Evolutionary conservation across 64 coral and sea anemone genomes (phyloP), one percentile per base, ranked within the genome.

Genomic region (Montipora foliosa): DNA sequence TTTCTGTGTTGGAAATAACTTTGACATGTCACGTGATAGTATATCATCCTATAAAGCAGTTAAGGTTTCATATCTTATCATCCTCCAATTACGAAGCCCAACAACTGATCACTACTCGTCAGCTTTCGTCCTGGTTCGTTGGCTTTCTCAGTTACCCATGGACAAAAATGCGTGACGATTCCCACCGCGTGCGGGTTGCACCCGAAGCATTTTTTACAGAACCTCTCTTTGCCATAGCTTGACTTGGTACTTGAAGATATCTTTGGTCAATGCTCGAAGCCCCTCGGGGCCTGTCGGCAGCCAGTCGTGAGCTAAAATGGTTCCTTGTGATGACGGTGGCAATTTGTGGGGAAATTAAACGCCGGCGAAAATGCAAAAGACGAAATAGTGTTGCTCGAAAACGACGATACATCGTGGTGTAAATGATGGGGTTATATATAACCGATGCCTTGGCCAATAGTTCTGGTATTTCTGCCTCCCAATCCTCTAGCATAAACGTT

Each of bases 381-480:
- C 68, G 68, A 71, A 71, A 21, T 19, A 29, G 20, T 8, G 68
- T 71, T 24, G 19, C 68, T 71, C 73, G 82, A 16, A 92, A 92
- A 3, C n/a, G 53, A 10, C 47, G 5, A 24, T 87, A 68, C 71
- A 87, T 92, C 6, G 25, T n/a, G 1, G 73, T 75, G 59, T 92
- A 92, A 22, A 92, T 72, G 51, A 92, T 57, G 14, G 91, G 91
- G 22, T 87, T 87, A 24, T 92, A 92, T 47, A 92, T 78, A 1
- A 92, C 91, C 61, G 81, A 92, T 5, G 91, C 81, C 50, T 92
- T 92, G 10, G 91, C 91, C 50, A 92, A 21, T 8, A 92, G 44
- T 24, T 92, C 91, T 0, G 91, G 91, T 50, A 92, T 74, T 59
- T 85, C 82, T 8, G 91, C 81, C 57, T 58, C 74, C 58, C 81